Evolutionary conservation across 2,888 invertebrate genomes (phyloP), one percentile per base, ranked within the genome.

Genomic region (Sinotaia quadrata): DNA sequence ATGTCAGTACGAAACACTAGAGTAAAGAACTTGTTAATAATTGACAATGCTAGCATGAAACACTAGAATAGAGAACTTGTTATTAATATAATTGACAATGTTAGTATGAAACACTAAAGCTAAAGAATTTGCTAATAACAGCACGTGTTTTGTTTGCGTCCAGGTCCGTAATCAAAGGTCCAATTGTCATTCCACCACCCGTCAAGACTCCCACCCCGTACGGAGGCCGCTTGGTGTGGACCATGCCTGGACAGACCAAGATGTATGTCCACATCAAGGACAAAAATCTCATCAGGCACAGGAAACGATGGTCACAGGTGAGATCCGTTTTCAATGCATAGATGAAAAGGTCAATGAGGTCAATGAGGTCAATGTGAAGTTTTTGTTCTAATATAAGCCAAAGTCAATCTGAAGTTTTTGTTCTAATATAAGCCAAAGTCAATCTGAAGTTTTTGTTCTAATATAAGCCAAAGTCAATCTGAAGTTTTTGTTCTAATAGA

Each of bases 291-390:
- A 98, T 99, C 85, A 92, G 98, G 84, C 97, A 98, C 91, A 94
- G 97, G 86, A 99, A 99, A 89, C 93, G 99, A 82, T 99, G 99
- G 99, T 98, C 97, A 73, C 98, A 99, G 92, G 93, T 93, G 86
- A 68, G 71, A n/a, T n/a, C n/a, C n/a, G n/a, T n/a, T n/a, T n/a
- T n/a, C n/a, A n/a, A n/a, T n/a, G n/a, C n/a, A n/a, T n/a, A n/a
- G n/a, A n/a, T n/a, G n/a, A n/a, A n/a, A n/a, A n/a, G n/a, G n/a
- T n/a, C n/a, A n/a, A n/a, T n/a, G n/a, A n/a, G n/a, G n/a, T n/a
- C n/a, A n/a, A n/a, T n/a, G n/a, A n/a, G n/a, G n/a, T n/a, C n/a
- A n/a, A n/a, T n/a, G n/a, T n/a, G n/a, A n/a, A n/a, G n/a, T n/a
- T n/a, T n/a, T n/a, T n/a, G n/a, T n/a, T n/a, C n/a, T n/a, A n/a